Evolutionary conservation across 1,140 invertebrate genomes (phyloP).

Genomic region (Drosophila albomicans): DNA sequence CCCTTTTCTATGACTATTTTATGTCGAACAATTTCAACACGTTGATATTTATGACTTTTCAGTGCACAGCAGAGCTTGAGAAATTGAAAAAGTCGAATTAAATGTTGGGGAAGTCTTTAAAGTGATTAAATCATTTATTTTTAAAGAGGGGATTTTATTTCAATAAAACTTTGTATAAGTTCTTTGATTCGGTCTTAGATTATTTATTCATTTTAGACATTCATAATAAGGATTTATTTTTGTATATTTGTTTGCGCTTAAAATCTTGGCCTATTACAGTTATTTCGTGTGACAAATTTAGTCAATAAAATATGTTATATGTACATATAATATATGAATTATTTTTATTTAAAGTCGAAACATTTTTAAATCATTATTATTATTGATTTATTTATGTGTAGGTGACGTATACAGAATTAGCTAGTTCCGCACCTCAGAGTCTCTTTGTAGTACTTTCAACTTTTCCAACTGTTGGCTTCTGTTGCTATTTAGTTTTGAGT

Average conservation of each 20-base stretch:
- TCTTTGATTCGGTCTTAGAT: too few relatives aligned
- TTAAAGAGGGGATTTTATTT: not conserved
- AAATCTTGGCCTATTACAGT: too few relatives aligned
- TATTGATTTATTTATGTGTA: not conserved
- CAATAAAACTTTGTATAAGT: too few relatives aligned
- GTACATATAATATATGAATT: too few relatives aligned
- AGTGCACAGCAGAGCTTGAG: slow-evolving; percentile 16
- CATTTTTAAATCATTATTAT: too few relatives aligned
- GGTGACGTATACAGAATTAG: not conserved
- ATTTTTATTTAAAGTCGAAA: too few relatives aligned
- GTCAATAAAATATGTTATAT: too few relatives aligned
- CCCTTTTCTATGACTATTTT: slow-evolving; percentile 15
- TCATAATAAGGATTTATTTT: too few relatives aligned
- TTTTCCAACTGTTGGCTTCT: not conserved
- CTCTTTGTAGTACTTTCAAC: not conserved
- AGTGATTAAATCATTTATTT: not conserved
- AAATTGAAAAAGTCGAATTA: not conserved
- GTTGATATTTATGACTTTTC: slow-evolving; percentile 8
- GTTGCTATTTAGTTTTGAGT: slow-evolving; percentile 19
- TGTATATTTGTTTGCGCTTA: too few relatives aligned
- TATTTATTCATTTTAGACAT: too few relatives aligned
- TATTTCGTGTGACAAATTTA: too few relatives aligned
- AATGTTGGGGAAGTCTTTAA: not conserved
- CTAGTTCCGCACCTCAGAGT: not conserved
- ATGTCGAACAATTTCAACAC: not conserved